Base-by-base conservation (phyloP, 2,888 invertebrate species). In the Leptopterna dolabrata region DNA sequence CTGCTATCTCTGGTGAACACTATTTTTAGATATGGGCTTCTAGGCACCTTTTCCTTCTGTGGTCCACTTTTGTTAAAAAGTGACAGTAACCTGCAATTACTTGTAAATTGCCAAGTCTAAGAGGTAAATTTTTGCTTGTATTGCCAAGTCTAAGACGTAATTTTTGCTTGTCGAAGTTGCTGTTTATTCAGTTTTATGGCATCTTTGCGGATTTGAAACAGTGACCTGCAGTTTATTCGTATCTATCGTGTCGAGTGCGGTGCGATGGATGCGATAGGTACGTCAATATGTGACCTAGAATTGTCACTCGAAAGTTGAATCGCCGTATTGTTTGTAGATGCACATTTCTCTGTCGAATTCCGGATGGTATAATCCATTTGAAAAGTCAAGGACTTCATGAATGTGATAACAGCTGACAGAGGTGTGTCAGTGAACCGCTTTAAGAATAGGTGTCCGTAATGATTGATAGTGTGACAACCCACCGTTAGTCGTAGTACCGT, bases 11-110 rank as follows among this genome's bases (percentile, higher is more conserved):
- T 9, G 30, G 55, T 27, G 41, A 36, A 1, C 70, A 63, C 83
- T 83, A 83, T 83, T 83, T 83, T 70, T 83, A 83, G 83, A 83
- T 4, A 6, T 70, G 30, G 19, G 55, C 36, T 30, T 41, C 16
- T 27, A 9, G 27, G 41, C 7, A n/a, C 19, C 81, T 13, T 81
- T 30, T 81, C 55, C 36, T 29, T 83, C 78, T 24, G 16, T 45
- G 45, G 78, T 24, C 43, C 78, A 78, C 45, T 78, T 78, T 45
- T 13, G 45, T 24, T 1, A 73, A 73, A 73, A 73, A 36, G 9
- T 73, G 55, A 16, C 3, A 6, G 11, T 19, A 11, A 6, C 55
- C 4, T 55, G 55, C 55, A 55, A 55, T 19, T 14, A 11, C 47
- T 47, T 47, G 47, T 47, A 11, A 55, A 55, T 19, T 19, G 3